A percentile compares a stretch with the other conserved stretches of the same genome.
phyloP scores from a whole-genome alignment of 2,888 invertebrate genomes.

The Drosophila paracracens region DNA sequence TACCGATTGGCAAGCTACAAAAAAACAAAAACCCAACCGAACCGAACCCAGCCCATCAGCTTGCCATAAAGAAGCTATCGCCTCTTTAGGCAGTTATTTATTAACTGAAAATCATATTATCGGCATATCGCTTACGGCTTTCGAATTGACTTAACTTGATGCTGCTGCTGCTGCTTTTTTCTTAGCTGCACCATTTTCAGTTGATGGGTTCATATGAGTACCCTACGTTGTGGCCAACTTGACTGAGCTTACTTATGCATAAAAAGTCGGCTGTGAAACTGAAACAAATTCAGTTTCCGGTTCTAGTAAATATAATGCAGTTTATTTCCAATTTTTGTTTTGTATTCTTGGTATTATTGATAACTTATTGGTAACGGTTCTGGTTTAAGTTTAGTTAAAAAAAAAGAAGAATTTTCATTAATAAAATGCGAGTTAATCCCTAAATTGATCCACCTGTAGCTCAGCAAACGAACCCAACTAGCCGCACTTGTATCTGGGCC shows the following conservation, averaged over 20 bases:
- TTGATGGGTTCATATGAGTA: constrained; percentile 31
- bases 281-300: background rate
- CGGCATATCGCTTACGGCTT: constrained; percentile 64
- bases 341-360: background rate
- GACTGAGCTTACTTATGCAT: background rate
- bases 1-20: constrained; percentile 18
- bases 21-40: background rate
- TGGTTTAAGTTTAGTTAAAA: background rate
- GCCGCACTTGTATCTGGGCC: constrained; percentile 19
- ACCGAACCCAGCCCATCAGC: constrained; percentile 33
- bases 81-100: constrained; percentile 73
- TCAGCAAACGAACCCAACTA: constrained; percentile 11
- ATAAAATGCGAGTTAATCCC: background rate
- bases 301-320: background rate
- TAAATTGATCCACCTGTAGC: background rate
- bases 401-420: background rate
- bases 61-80: constrained; percentile 45
- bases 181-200: constrained; percentile 34
- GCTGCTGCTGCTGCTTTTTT: constrained; percentile 29
- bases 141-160: constrained; percentile 26
- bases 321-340: background rate
- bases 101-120: constrained; percentile 79
- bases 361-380: background rate
- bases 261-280: background rate
- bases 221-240: constrained; percentile 25